These are phyloP conservation scores for Pocota personata DNA, from an alignment of 2,888 invertebrate species.

Conservation along the genomic window DNA sequence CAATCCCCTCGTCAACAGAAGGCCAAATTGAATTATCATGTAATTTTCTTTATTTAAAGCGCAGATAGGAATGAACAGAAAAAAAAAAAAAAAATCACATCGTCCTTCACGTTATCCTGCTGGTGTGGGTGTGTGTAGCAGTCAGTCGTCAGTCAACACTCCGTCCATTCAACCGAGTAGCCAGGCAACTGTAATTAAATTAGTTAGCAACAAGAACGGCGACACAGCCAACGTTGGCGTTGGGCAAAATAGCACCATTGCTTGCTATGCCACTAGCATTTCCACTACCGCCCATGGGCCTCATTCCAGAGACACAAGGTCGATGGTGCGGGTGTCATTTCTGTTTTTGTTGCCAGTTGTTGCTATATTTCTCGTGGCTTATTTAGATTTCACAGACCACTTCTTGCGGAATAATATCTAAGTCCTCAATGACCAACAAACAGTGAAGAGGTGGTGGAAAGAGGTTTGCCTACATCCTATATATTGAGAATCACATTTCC, in stretches of 20 bases:
- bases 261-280: background rate
- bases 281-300: background rate
- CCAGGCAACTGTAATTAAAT: constrained; percentile 62
- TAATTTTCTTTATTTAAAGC: constrained; percentile 59
- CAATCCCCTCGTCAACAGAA: background rate
- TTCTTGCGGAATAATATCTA: constrained; percentile 46
- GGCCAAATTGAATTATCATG: constrained; percentile 62
- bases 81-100: constrained; percentile 31
- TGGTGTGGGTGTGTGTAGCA: background rate
- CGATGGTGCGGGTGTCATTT: constrained; percentile 2
- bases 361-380: constrained; percentile 34
- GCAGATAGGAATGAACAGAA: constrained; percentile 15
- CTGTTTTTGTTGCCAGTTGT: constrained; percentile 45
- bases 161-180: constrained; percentile 51
- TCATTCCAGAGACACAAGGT: background rate
- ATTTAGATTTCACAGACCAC: constrained; percentile 53
- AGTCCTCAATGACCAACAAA: constrained; percentile 4
- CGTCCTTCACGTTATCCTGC: constrained; percentile 29
- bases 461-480: background rate
- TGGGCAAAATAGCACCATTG: background rate
- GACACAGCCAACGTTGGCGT: background rate
- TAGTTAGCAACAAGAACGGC: constrained; percentile 37
- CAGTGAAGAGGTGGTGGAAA: background rate
- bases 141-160: constrained; percentile 37
- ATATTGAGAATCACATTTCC: constrained; percentile 43